These are phyloP conservation scores for Mamestra configurata DNA, from an alignment of 1,140 invertebrate genomes.

Conservation along the genomic window DNA sequence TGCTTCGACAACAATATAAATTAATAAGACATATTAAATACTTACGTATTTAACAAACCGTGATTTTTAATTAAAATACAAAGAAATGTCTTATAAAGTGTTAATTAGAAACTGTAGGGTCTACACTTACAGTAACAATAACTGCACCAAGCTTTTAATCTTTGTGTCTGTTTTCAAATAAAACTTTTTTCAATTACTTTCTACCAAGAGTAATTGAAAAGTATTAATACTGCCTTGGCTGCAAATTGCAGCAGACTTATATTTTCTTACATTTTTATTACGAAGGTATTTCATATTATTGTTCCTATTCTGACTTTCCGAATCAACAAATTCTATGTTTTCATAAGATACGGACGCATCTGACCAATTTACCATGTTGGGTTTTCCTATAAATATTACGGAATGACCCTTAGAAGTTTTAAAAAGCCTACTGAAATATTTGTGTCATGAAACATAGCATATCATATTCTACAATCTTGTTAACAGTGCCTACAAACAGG, in stretches of 20 bases:
- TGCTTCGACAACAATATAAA: no score
- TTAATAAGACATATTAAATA: no score
- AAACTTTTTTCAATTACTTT: conserved; percentile 32
- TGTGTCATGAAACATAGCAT: background rate
- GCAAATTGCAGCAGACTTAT: background rate
- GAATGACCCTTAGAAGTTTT: no score
- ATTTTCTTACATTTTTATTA: background rate
- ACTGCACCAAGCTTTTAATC: conserved; percentile 30
- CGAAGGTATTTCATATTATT: background rate
- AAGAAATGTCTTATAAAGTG: background rate
- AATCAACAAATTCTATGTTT: no score
- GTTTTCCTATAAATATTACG: no score
- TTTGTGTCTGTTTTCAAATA: conserved; percentile 22
- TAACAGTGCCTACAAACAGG: background rate
- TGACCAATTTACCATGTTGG: no score
- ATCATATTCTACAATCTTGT: background rate
- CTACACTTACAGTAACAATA: conserved; percentile 17
- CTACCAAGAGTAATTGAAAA: conserved; percentile 15
- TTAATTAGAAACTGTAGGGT: conserved; percentile 7
- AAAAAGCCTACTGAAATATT: background rate
- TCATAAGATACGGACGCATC: no score
- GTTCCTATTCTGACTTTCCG: no score
- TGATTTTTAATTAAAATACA: background rate
- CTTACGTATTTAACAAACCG: no score
- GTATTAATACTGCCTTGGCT: conserved; percentile 1